A percentile compares a stretch with the other conserved stretches of the same genome.
Evolutionary conservation across 2,888 invertebrate species (phyloP).

Genomic region (Operophtera brumata): DNA sequence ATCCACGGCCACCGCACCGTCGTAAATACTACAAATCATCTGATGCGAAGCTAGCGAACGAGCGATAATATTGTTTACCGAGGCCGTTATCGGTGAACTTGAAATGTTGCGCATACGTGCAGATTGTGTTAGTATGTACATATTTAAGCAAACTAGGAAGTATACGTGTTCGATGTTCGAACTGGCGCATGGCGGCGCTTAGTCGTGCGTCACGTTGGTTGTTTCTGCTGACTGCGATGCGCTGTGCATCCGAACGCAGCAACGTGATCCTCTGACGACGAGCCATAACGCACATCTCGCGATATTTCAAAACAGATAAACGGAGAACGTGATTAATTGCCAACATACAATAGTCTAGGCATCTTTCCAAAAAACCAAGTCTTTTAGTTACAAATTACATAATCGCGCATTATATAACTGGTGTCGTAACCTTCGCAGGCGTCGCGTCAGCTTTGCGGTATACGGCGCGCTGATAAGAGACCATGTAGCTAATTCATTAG

Average conservation of each 20-base stretch:
- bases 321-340: constrained; percentile 32
- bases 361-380: constrained; percentile 22
- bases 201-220: constrained; percentile 48
- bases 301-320: constrained; percentile 10
- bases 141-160: constrained; percentile 64
- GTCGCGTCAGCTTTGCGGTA: constrained; percentile 33
- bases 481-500: constrained; percentile 10
- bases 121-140: constrained; percentile 60
- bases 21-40: constrained; percentile 43
- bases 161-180: constrained; percentile 47
- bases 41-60: constrained; percentile 44
- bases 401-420: constrained; percentile 29
- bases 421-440: constrained; percentile 29
- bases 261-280: constrained; percentile 41
- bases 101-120: constrained; percentile 59
- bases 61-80: constrained; percentile 59
- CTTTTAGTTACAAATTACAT: constrained; percentile 27
- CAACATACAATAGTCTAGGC: constrained; percentile 14
- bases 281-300: constrained; percentile 23
- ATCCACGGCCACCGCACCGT: constrained; percentile 38
- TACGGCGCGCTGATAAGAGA: constrained; percentile 21
- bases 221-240: constrained; percentile 31
- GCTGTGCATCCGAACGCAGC: constrained; percentile 34
- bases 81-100: constrained; percentile 68
- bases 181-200: constrained; percentile 36